phyloP scores from a whole-genome alignment of 1,140 invertebrate genomes.

The Leucophenga varia region DNA sequence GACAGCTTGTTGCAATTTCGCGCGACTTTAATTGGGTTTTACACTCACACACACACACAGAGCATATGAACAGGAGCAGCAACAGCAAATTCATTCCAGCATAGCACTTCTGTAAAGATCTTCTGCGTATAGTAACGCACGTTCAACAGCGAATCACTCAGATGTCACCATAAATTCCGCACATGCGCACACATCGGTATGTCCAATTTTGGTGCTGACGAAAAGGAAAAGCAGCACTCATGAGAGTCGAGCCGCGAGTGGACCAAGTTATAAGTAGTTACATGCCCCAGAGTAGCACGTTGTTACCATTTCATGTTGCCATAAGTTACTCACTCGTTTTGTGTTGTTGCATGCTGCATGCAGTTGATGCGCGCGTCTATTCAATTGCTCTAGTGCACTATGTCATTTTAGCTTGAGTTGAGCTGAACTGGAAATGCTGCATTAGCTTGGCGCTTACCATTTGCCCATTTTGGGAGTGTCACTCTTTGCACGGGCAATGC shows the following conservation, averaged over 20 bases:
- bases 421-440: constrained; percentile 16
- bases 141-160: constrained; percentile 47
- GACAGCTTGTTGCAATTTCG: constrained; percentile 37
- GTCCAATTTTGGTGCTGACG: constrained; percentile 39
- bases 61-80: too few species aligned
- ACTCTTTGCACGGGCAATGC: constrained; percentile 33
- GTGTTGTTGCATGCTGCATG: too few species aligned
- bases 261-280: too few species aligned
- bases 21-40: constrained; percentile 50
- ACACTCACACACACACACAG: constrained; percentile 38
- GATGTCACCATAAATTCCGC: constrained; percentile 55
- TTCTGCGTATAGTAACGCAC: too few species aligned
- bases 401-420: constrained; percentile 1
- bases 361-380: constrained; percentile 5
- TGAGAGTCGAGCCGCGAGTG: too few species aligned
- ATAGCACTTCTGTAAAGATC: too few species aligned
- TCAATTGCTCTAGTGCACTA: constrained; percentile 4
- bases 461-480: constrained; percentile 52
- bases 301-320: too few species aligned
- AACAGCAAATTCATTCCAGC: too few species aligned
- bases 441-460: constrained; percentile 39
- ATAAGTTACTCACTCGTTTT: not conserved
- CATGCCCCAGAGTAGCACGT: too few species aligned
- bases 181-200: constrained; percentile 53
- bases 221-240: too few species aligned